Evolutionary conservation across 2,888 invertebrate species (phyloP), one percentile per base, ranked within the genome.

Genomic region (Spialia ferax): DNA sequence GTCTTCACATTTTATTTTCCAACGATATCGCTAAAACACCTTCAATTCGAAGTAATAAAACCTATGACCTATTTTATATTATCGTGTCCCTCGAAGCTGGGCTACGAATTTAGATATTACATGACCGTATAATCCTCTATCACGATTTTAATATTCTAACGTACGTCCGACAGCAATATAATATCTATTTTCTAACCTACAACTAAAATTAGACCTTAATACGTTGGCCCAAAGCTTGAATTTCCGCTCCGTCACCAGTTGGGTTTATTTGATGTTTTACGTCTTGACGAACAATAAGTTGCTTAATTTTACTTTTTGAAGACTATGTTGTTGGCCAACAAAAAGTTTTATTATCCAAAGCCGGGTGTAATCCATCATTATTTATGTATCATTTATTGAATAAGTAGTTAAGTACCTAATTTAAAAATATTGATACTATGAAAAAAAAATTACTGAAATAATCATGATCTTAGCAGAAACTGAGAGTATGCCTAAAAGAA

Each of bases 291-390:
- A 64, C 48, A 57, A 50, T 57, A 64, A 63, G 54, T 63, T 57
- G 48, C 50, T 64, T 64, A 65, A 22, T 65, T 65, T 50, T 65
- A 63, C 52, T 38, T 56, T 50, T 65, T 65, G 35, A 57, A 63
- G 62, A 63, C 62, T 63, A 63, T 54, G 48, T 50, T 61, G 61
- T 29, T 61, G 18, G n/a, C n/a, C 18, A 29, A 26, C 32, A 65
- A 65, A 63, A 48, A 38, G 32, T 57, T 56, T 65, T 57, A 32
- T 50, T 35, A 50, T 13, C 38, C 32, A 38, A 54, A 54, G 23
- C 38, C 23, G 22, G 20, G 29, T 22, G 18, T 54, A 26, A 38
- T 54, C 54, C 20, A 63, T 52, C 32, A 26, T 45, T 54, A 23
- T 61, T 61, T 15, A 52, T n/a, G 3, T 23, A 35, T 8, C 13